Base-by-base conservation (phyloP, 2,888 invertebrate species). In the Tipula lateralis region DNA sequence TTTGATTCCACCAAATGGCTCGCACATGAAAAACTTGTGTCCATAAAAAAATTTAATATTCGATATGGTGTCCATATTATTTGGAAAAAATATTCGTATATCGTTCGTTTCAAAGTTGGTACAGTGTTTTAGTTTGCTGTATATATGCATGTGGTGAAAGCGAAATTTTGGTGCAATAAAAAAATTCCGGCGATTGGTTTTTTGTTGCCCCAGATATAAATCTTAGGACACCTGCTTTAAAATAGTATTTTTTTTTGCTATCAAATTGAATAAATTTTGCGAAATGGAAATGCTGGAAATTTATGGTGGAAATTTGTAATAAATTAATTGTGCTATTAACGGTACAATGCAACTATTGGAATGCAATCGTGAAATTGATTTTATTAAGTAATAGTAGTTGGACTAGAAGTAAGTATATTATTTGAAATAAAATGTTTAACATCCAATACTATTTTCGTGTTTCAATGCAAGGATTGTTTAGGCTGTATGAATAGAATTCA, bases 161-260 rank as follows among this genome's bases (percentile, higher is more conserved):
- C 24, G 66, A 12, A n/a, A 66, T 66, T 66, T 66, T 12, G 66
- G 66, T 66, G 66, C 1, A 66, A 66, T 24, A 66, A 12, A 24
- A 66, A 24, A 66, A 24, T 9, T 24, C 2, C 24, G 3, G 16
- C 44, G 7, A 16, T 66, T 24, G 19, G 1, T 24, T 50, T n/a
- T n/a, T n/a, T n/a, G n/a, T 16, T 50, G 16, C 13, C 66, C 66
- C 24, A 66, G 66, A 24, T 66, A 66, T 66, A 66, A 66, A 66
- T 66, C 66, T 66, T 66, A 66, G 66, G 66, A 66, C 66, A 66
- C 66, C 66, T 66, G 66, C 7, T 66, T 66, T 50, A 50, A 66
- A 66, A 24, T 24, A 66, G 7, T 24, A 7, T 0, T 66, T 24
- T 66, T 66, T 66, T 66, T 66, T 66, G 66, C 12, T 24, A 66